Evolutionary conservation across 2,797 vertebrate genomes (phyloP), one percentile per base, ranked within the genome.

Genomic region (Crenuchus spilurus): DNA sequence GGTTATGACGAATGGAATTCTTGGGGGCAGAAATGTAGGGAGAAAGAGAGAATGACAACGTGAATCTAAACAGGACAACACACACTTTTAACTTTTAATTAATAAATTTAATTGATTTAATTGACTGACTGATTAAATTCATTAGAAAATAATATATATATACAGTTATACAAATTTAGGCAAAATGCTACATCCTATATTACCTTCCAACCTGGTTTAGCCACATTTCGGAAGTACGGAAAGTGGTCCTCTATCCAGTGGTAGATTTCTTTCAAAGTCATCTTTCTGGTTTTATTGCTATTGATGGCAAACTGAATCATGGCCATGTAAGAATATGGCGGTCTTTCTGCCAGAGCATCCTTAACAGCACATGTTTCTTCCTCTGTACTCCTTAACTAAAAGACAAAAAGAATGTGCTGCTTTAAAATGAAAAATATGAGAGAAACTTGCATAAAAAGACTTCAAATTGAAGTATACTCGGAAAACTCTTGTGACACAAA

Each of bases 221-320:
- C 96, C 42, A 96, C 94, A 2, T 95, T 90, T 84, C 93, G 94
- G 84, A 98, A 99, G 82, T 95, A 99, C 0, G 96, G 95, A 73
- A 99, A 99, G 72, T 98, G 94, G 48, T 97, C 92, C 88, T 98
- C 96, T 6, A 98, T 97, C 98, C 98, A 99, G 13, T 87, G 92
- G 62, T 98, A 99, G 87, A 99, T 99, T 82, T 98, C 96, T 70
- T 97, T 99, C 75, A 99, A 86, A 0, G 96, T 97, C 98, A 99
- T 98, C 79, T 87, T 93, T 80, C 92, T 92, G 83, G 85, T 91
- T 69, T 90, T 91, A 0, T 90, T 94, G 78, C 97, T 98, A 88
- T 99, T 99, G 87, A 99, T 98, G 2, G 98, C 98, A 69, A 99
- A 99, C 77, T 99, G 98, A 83, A 99, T 99, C 95, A 99, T 96